Conservation (phyloP, 1,140 invertebrate species). For the Laupala kohalensis region DNA sequence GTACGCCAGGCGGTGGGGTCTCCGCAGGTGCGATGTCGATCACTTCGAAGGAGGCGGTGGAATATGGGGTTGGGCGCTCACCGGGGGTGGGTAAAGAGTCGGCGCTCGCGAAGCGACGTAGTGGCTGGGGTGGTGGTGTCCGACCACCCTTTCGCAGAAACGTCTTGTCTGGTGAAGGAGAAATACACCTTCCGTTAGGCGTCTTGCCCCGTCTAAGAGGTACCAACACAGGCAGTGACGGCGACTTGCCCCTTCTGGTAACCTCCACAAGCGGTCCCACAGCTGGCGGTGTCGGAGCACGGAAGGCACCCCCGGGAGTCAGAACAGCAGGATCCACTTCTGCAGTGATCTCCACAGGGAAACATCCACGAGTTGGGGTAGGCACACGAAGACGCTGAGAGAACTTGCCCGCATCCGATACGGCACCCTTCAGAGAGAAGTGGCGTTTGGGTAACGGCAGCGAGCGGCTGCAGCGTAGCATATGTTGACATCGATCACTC, state of each 20-base stretch:
- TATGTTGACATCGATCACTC: slow-evolving; percentile 6
- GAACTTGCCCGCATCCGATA: not conserved
- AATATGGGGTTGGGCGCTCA: not conserved
- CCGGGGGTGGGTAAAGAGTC: not conserved
- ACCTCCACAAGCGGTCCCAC: too few relatives aligned
- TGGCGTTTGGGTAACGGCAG: slow-evolving; percentile 3
- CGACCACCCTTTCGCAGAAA: not conserved
- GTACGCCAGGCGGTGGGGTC: too few relatives aligned
- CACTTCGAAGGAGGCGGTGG: not conserved
- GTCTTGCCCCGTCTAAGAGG: not conserved
- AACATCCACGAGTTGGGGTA: not conserved
- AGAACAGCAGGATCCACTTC: too few relatives aligned
- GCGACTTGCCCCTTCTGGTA: not conserved
- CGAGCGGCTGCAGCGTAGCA: not conserved
- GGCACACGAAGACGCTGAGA: not conserved
- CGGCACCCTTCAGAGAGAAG: not conserved
- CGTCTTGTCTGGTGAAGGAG: not conserved
- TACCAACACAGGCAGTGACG: too few relatives aligned
- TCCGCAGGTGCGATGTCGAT: not conserved
- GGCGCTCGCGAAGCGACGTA: not conserved
- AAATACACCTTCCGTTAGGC: not conserved
- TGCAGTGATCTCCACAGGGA: too few relatives aligned
- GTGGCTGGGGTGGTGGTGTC: not conserved
- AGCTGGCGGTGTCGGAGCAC: too few relatives aligned
- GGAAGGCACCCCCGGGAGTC: not conserved